Evolutionary conservation across 1,140 invertebrate genomes (phyloP).

Genomic region (Zaprionus inermis): DNA sequence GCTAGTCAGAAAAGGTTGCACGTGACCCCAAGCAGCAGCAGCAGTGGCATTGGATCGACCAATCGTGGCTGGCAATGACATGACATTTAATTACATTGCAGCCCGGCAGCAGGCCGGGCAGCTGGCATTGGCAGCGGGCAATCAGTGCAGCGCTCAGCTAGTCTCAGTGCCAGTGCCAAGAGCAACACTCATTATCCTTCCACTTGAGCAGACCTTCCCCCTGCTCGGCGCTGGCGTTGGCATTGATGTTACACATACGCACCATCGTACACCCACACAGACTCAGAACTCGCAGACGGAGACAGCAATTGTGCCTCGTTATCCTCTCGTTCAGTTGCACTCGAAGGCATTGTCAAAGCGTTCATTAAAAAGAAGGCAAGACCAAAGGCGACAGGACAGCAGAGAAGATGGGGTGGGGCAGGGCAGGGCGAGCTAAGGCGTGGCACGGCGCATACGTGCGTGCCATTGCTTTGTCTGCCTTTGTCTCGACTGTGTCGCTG

Average conservation of each 20-base stretch:
- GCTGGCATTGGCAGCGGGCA: conserved; percentile 53
- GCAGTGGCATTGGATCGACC: conserved; percentile 28
- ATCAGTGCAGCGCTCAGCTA: conserved; percentile 50
- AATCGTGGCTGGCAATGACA: conserved; percentile 65
- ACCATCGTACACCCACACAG: not conserved
- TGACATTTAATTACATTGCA: conserved; percentile 77
- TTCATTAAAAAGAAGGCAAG: conserved; percentile 65
- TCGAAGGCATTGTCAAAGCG: conserved; percentile 76
- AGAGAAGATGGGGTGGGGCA: not conserved
- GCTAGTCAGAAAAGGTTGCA: not conserved
- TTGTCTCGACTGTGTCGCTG: conserved; percentile 9
- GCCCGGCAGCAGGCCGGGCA: conserved; percentile 6
- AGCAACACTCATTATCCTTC: conserved; percentile 71
- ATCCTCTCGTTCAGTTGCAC: conserved; percentile 60
- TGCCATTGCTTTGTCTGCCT: conserved; percentile 32
- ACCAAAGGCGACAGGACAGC: conserved; percentile 15
- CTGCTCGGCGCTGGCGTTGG: conserved; percentile 23
- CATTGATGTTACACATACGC: conserved; percentile 33
- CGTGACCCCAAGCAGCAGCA: conserved; percentile 18
- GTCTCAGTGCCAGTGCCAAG: conserved; percentile 25
- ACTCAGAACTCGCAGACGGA: conserved; percentile 22
- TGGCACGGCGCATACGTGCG: conserved; percentile 29
- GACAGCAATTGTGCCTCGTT: conserved; percentile 46
- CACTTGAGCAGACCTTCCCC: conserved; percentile 52
- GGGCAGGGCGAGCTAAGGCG: not conserved